Base-by-base conservation (phyloP, 1,140 invertebrate genomes). In the Cylas formicarius region DNA sequence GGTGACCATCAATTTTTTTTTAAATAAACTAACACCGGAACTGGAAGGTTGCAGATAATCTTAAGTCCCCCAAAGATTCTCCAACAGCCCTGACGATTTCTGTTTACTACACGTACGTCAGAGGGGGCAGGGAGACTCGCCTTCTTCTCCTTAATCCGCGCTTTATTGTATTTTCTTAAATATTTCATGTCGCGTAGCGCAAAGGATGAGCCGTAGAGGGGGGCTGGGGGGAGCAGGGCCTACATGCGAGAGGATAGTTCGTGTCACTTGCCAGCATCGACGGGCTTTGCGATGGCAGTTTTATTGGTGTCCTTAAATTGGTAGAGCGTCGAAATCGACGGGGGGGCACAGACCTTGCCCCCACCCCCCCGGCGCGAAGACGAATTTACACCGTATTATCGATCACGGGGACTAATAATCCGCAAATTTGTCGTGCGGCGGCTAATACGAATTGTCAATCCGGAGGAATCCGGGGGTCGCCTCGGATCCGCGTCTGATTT, bases 241-340 rank as follows among this genome's bases (percentile, higher is more conserved):
- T 38, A 34, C 35, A 41, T 35, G 53, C 37, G 47, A 52, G 47
- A 28, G 59, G 61, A 61, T 63, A 63, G 61, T 63, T 63, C 61
- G 61, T 61, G 61, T 63, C 60, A 62, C 61, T 63, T 63, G 61
- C 56, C 55, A 56, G 53, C 62, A 58, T 62, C 62, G 60, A 60
- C 60, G 57, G 56, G 58, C 60, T 61, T 63, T 62, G 52, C 55
- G 43, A 50, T 64, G 62, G 62, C 62, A 64, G 62, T 64, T 64
- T 64, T 64, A 64, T 64, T 64, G 62, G 55, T 56, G 58, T 40
- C 59, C 51, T 59, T 58, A 64, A 64, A 64, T 64, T 64, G 62
- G 62, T 40, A 42, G 27, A 32, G 39, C 32, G 17, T n/a, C n/a
- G n/a, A n/a, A n/a, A n/a, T n/a, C n/a, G n/a, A n/a, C n/a, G n/a